Conservation (phyloP, 2,113 vertebrate species). For the Puntigrus tetrazona region DNA sequence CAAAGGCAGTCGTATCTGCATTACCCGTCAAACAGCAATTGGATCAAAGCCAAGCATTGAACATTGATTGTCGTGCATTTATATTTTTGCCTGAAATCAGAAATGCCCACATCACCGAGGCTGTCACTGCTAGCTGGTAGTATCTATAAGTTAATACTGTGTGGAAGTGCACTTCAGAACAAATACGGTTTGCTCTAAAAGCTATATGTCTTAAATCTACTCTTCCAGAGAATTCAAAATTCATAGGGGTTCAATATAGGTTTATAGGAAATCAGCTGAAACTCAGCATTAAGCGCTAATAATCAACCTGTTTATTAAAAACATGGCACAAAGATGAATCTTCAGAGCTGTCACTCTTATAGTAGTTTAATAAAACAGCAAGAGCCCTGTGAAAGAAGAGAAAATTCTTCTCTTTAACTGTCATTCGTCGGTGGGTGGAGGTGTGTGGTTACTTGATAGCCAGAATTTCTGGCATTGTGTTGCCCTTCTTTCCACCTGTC, state of each 20-base stretch:
- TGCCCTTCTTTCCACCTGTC: slow-evolving; percentile 14
- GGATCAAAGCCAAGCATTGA: background rate
- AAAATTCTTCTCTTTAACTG: background rate
- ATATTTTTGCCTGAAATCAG: background rate
- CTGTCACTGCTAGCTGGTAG: background rate
- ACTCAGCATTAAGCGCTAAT: background rate
- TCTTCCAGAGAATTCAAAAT: background rate
- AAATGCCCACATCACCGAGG: background rate
- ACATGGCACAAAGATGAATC: slow-evolving; percentile 1
- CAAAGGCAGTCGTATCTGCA: background rate
- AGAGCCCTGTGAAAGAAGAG: background rate
- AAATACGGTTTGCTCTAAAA: slow-evolving; percentile 3
- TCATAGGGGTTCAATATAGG: background rate
- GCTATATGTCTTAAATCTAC: background rate
- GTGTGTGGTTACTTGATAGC: slow-evolving; percentile 32
- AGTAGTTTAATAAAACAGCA: slow-evolving; percentile 33
- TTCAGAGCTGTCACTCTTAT: background rate
- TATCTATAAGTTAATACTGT: slow-evolving; percentile 12
- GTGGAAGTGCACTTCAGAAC: background rate
- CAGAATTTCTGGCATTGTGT: slow-evolving; percentile 30
- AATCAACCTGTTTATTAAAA: slow-evolving; percentile 17
- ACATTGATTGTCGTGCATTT: background rate
- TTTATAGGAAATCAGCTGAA: background rate
- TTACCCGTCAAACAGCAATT: background rate
- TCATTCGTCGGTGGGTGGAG: slow-evolving; percentile 40